Evolutionary conservation across 2,113 vertebrate genomes (phyloP).

Genomic region (Melanerpes aurifrons): DNA sequence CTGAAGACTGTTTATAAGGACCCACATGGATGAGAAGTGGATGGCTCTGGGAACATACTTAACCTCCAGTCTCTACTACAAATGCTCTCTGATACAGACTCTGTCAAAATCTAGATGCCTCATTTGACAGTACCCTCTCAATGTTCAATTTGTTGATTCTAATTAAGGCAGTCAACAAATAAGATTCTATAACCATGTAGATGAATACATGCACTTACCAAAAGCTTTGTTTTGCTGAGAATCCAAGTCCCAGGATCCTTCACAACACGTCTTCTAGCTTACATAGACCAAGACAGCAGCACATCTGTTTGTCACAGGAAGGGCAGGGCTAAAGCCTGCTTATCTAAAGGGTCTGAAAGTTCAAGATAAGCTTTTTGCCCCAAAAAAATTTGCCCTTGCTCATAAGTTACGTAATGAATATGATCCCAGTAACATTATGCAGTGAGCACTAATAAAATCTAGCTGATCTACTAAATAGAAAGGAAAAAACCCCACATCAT

Average conservation of each 20-base stretch:
- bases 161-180: background rate
- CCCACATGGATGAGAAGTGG: background rate
- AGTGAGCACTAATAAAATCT: background rate
- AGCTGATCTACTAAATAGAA: background rate
- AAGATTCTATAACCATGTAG: background rate
- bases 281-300: background rate
- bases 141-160: background rate
- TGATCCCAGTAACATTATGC: background rate
- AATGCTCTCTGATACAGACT: background rate
- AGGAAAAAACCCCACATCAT: background rate
- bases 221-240: background rate
- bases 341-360: slow-evolving; percentile 41
- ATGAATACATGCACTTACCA: slow-evolving; percentile 24
- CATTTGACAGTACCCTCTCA: background rate
- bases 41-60: background rate
- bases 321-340: slow-evolving; percentile 55
- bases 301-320: background rate
- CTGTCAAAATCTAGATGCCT: background rate
- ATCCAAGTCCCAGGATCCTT: background rate
- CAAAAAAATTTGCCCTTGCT: background rate
- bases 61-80: background rate
- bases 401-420: background rate
- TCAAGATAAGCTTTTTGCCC: slow-evolving; percentile 16
- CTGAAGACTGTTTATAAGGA: background rate
- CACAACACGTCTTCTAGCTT: background rate